These are phyloP conservation scores for Esperia sulphurella DNA, from an alignment of 2,888 invertebrate genomes.

Conservation along the genomic window DNA sequence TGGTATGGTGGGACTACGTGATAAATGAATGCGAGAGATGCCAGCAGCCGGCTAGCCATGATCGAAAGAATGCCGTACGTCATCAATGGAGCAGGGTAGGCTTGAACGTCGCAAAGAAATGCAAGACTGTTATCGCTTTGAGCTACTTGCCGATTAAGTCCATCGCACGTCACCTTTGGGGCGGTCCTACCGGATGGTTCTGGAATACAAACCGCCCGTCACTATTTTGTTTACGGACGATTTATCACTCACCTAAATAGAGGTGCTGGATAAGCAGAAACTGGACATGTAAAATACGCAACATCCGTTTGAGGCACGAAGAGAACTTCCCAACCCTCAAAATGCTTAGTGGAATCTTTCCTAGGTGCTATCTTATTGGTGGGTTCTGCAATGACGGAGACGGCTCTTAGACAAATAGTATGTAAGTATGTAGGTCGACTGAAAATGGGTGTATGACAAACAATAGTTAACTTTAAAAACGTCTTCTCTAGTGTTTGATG, in stretches of 20 bases:
- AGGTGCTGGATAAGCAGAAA: conserved; percentile 84
- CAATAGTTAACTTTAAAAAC: neutral
- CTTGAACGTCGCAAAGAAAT: conserved; percentile 88
- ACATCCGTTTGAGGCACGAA: conserved; percentile 68
- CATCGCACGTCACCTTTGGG: conserved; percentile 82
- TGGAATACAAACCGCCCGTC: conserved; percentile 63
- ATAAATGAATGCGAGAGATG: conserved; percentile 73
- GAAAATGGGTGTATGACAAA: neutral
- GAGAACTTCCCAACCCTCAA: conserved; percentile 82
- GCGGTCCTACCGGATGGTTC: conserved; percentile 86
- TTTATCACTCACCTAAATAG: conserved; percentile 82
- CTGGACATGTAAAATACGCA: conserved; percentile 83
- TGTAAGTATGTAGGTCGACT: neutral
- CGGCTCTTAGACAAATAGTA: conserved; percentile 4
- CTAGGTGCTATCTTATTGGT: conserved; percentile 82
- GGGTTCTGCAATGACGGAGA: conserved; percentile 56
- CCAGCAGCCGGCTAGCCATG: conserved; percentile 53
- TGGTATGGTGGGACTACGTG: conserved; percentile 67
- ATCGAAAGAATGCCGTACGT: conserved; percentile 78
- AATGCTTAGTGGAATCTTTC: conserved; percentile 77
- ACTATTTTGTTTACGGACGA: conserved; percentile 26
- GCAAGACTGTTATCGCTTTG: conserved; percentile 73
- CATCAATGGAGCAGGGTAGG: conserved; percentile 87
- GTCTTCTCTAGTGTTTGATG: neutral
- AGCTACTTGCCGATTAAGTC: conserved; percentile 78